These are phyloP conservation scores for Pristionchus arcanus DNA, from an alignment of 2,888 invertebrate species.

Conservation along the genomic window DNA sequence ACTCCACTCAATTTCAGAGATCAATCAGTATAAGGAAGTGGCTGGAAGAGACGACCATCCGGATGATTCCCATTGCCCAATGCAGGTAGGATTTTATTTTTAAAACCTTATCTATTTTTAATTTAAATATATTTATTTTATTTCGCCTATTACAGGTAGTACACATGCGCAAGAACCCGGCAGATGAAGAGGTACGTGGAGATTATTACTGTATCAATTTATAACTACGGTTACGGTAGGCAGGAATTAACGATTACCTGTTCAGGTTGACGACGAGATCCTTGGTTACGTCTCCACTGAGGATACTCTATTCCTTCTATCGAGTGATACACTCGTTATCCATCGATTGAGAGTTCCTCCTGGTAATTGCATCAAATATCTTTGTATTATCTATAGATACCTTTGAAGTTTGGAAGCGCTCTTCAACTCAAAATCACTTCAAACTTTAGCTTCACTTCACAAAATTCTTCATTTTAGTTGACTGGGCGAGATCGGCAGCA, in stretches of 20 bases:
- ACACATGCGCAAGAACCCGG: background rate
- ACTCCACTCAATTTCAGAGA: background rate
- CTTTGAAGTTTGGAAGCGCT: background rate
- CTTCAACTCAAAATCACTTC: background rate
- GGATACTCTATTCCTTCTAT: slow-evolving; percentile 45
- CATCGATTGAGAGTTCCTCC: slow-evolving; percentile 26
- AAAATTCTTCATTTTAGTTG: background rate
- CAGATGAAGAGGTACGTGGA: slow-evolving; percentile 31
- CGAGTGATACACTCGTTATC: slow-evolving; percentile 53
- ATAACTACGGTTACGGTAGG: background rate
- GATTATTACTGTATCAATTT: background rate
- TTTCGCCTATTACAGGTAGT: slow-evolving; percentile 3
- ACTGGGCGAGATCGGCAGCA: background rate
- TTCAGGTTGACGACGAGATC: slow-evolving; percentile 27
- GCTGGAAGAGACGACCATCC: background rate
- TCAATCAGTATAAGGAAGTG: slow-evolving; percentile 24
- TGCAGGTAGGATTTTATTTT: slow-evolving; percentile 41
- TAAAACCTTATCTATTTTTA: background rate
- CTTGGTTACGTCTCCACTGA: slow-evolving; percentile 23
- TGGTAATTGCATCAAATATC: background rate
- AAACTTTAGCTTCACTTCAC: background rate
- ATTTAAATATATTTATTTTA: background rate
- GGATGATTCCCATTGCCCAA: background rate
- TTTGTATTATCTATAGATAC: background rate
- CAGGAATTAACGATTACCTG: background rate